Evolutionary conservation across 2,888 invertebrate genomes (phyloP), one percentile per base, ranked within the genome.

Genomic region (Limnephilus auricula): DNA sequence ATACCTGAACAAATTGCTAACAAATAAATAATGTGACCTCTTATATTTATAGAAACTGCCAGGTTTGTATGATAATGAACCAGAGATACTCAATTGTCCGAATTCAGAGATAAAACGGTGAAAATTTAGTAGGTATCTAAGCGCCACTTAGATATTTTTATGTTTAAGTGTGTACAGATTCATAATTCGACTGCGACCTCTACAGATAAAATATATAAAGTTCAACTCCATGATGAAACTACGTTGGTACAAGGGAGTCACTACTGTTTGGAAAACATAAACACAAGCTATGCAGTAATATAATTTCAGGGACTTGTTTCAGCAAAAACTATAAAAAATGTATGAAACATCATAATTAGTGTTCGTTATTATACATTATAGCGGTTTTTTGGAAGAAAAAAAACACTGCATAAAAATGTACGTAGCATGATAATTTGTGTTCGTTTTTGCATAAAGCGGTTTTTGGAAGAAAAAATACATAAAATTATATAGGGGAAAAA

Each of bases 221-320:
- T 65, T 65, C 65, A 65, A 40, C 78, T 89, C 40, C 30, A 37
- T 80, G 79, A 80, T 89, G 37, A 79, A 89, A 40, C 13, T 85
- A 45, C 5, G 85, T 34, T 82, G 32, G 82, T 34, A 34, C n/a
- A n/a, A 65, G 25, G 25, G 34, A 34, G 82, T 82, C 32, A 34
- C 82, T 82, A 34, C 45, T 45, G 13, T 85, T 85, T 40, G 85
- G 85, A 40, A 85, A 65, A 65, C 9, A 65, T 85, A 85, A 85
- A 85, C 30, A 85, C 85, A 40, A 40, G 85, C 85, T 85, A 37
- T 30, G 82, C 82, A 34, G 25, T 6, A 82, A 34, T 34, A 32
- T 82, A 34, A 82, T 82, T 82, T 34, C 82, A 34, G 82, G 34
- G 32, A 82, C 82, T 31, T 34, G 82, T 25, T 82, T 25, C n/a